Percentiles rank a stretch among this genome's conserved stretches.
phyloP scores from a whole-genome alignment of 2,797 vertebrate species.

The Balearica regulorum region DNA sequence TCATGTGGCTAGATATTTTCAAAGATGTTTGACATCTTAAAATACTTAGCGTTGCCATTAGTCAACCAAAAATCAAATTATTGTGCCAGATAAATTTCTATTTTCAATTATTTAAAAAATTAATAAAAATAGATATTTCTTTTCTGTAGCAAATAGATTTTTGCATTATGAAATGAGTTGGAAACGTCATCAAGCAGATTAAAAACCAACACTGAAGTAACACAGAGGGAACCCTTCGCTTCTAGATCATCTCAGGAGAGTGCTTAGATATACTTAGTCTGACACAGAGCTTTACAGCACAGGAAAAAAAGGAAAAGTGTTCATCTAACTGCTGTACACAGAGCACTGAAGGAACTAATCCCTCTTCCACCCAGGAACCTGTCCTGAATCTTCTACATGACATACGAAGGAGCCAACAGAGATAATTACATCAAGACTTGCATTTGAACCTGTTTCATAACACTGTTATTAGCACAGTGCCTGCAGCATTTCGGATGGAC shows the following conservation, averaged over 20 bases:
- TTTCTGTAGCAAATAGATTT: neutral
- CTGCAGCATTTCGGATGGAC: neutral
- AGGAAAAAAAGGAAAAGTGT: neutral
- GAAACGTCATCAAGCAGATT: neutral
- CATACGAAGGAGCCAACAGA: neutral
- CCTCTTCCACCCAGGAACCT: neutral
- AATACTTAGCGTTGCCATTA: neutral
- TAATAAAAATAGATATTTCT: rapidly evolving
- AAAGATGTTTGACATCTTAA: neutral
- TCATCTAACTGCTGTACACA: neutral
- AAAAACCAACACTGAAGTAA: neutral
- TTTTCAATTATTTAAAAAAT: neutral
- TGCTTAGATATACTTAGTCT: neutral
- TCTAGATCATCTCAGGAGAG: neutral
- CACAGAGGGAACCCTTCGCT: neutral
- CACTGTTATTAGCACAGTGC: neutral
- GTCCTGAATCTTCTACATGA: neutral
- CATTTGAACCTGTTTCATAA: neutral
- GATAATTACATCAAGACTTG: neutral
- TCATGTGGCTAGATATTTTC: neutral
- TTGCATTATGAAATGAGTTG: neutral
- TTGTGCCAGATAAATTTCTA: neutral
- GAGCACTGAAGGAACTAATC: neutral
- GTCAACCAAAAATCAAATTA: neutral
- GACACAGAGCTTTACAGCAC: neutral